phyloP scores from a whole-genome alignment of 35 echinoderm and acorn worm species.

The Holothuria glaberrima region DNA sequence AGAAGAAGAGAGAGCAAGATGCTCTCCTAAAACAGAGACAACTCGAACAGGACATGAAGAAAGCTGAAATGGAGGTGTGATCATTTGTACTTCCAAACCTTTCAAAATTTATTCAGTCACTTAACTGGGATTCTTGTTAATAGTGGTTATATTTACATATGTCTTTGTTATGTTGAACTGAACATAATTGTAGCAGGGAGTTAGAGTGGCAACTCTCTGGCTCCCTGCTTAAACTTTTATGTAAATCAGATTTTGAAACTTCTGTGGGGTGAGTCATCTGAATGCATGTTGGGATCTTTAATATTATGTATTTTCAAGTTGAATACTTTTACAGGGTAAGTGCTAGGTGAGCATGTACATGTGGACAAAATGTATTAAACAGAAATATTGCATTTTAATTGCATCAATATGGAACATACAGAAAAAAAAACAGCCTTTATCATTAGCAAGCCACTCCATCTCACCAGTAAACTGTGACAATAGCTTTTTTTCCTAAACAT shows the following conservation, averaged over 20 bases:
- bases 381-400: neutral
- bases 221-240: too few species aligned
- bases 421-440: neutral
- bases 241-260: too few species aligned
- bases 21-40: constrained; percentile 75
- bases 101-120: neutral
- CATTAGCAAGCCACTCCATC: too few species aligned
- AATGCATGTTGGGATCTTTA: too few species aligned
- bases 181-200: neutral
- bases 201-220: too few species aligned
- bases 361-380: neutral
- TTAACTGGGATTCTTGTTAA: too few species aligned
- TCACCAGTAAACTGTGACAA: too few species aligned
- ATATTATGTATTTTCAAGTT: too few species aligned
- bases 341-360: too few species aligned
- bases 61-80: constrained; percentile 80
- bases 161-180: neutral
- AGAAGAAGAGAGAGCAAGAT: constrained; percentile 83
- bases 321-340: too few species aligned
- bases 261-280: too few species aligned
- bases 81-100: neutral
- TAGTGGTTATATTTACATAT: neutral
- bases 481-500: too few species aligned
- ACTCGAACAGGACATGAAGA: constrained; percentile 68
- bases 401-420: neutral